Evolutionary conservation across 2,888 invertebrate species (phyloP), one percentile per base, ranked within the genome.

Genomic region (Autographa pulchrina): DNA sequence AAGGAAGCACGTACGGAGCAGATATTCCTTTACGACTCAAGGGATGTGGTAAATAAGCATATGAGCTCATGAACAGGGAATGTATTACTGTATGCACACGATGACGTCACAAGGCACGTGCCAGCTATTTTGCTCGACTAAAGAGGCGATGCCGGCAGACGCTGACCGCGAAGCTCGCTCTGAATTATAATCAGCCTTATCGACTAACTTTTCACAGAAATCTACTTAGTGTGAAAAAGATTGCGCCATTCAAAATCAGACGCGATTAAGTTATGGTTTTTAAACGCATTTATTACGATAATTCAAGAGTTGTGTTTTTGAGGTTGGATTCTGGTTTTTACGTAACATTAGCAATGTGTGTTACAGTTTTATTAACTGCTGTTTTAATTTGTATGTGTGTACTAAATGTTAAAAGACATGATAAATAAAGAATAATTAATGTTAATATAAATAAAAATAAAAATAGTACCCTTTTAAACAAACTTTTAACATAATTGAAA

Each of bases 171-270:
- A 59, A 72, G 61, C 69, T 75, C 81, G 74, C 70, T 61, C 77
- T 78, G 88, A 86, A 87, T 87, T 78, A 75, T 82, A 88, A 88
- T 83, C 76, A 88, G 86, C 68, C 41, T 54, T 71, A 80, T 81
- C 78, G 76, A 80, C 76, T 74, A 79, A 75, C 71, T 83, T 82
- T 77, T 68, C 61, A 69, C 43, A 67, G 70, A 68, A 75, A 71
- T 73, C 52, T 70, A 69, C 67, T 71, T 61, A 41, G 56, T 43
- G 18, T 16, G 71, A 80, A 72, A 82, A 76, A 78, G 75, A 82
- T 82, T 78, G 79, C 75, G 66, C 65, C 75, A 80, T 84, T 84
- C 70, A 78, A 77, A 82, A 80, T 78, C 63, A 70, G 68, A 69
- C 56, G 35, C 38, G 80, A 77, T 68, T 65, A 71, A 59, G 32